Evolutionary conservation across 1,140 invertebrate species (phyloP).

Genomic region (Sycobia sp.): DNA sequence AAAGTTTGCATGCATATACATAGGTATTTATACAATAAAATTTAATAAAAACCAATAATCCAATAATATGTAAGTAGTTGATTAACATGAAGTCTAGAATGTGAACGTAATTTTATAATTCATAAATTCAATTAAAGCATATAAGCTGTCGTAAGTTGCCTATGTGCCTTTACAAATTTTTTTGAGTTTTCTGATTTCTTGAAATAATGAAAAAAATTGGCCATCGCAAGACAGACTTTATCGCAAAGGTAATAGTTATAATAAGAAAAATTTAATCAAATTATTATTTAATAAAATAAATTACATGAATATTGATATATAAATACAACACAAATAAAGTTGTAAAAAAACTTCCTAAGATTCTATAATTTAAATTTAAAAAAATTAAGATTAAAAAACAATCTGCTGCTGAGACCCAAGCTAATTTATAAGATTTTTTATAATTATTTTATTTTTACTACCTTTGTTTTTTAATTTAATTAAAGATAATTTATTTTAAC

Average conservation of each 20-base stretch:
- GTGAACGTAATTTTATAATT: background rate
- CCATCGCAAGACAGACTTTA: conserved; percentile 13
- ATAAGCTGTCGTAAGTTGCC: conserved; percentile 1
- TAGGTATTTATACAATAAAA: conserved; percentile 4
- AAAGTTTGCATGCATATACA: background rate
- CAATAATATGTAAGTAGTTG: conserved; percentile 9
- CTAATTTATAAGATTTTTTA: background rate
- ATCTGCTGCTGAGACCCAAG: background rate
- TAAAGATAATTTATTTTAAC: background rate
- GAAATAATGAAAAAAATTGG: conserved; percentile 16
- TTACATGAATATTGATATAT: background rate
- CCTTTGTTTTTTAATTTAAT: background rate
- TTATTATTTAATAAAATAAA: background rate
- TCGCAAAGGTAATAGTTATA: background rate
- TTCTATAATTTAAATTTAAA: background rate
- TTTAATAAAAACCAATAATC: background rate
- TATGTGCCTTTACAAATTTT: conserved; percentile 8
- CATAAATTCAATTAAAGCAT: background rate
- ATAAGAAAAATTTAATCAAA: conserved; percentile 1
- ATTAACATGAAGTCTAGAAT: conserved; percentile 12
- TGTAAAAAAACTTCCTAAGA: background rate
- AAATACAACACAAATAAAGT: background rate
- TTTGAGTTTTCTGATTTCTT: background rate
- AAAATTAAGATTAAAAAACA: background rate
- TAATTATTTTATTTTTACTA: background rate